Evolutionary conservation across 2,113 vertebrate species (phyloP), one percentile per base, ranked within the genome.

Genomic region (Boleophthalmus pectinirostris): DNA sequence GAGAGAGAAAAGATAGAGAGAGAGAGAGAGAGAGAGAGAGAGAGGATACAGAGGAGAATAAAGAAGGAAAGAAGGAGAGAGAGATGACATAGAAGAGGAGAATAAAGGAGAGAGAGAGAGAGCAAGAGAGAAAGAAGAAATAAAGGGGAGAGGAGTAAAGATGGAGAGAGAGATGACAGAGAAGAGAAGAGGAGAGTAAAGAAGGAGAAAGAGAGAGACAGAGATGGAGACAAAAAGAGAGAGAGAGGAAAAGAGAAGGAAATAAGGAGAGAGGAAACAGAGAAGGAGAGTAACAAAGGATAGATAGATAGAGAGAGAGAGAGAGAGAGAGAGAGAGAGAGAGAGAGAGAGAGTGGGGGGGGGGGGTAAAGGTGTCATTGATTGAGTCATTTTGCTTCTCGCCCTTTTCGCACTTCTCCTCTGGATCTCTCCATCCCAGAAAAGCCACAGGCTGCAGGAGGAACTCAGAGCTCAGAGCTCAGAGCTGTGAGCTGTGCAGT

Each of bases 301-400:
- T n/a, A n/a, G n/a, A n/a, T n/a, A 10, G 66, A 78, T 0, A 11
- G 7, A 12, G 51, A 10, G 20, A 10, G 20, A 3, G 20, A 8
- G 79, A 21, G 7, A 56, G 9, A 3, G 3, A n/a, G 1, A 12
- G 9, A 13, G 67, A 79, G 10, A 14, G 0, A 5, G 23, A 51
- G 33, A 68, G 4, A 8, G 18, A 53, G 0, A 10, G 18, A 10
- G 51, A 53, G 20, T 9, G n/a, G 12, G 11, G 6, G 24, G 25
- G 68, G 18, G 61, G 79, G 10, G 14, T 64, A 82, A 83, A 82
- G 79, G 81, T 81, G 77, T 80, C 79, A 85, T 74, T 81, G 79
- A 80, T 79, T 80, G 70, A 67, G 71, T 73, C 49, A 78, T 66
- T 78, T 78, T 54, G 35, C 38, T 58, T 68, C 63, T 70, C 54